phyloP scores from a whole-genome alignment of 2,888 invertebrate genomes.

The Atrina japonica region DNA sequence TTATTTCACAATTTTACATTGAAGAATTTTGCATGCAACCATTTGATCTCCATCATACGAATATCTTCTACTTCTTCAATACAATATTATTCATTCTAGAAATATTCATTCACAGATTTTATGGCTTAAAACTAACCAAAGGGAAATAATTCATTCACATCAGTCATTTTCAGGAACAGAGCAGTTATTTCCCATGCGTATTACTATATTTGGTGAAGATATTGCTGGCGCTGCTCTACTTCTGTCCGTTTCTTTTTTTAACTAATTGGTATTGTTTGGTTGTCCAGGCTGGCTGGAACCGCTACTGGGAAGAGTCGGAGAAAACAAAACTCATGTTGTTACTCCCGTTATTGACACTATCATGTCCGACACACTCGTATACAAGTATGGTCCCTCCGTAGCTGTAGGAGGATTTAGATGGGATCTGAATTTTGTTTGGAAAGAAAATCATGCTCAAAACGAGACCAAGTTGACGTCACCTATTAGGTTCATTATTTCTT shows the following conservation, averaged over 20 bases:
- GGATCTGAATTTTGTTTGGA: background rate
- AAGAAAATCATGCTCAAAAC: background rate
- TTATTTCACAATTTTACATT: no score
- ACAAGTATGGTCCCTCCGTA: background rate
- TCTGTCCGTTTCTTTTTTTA: no score
- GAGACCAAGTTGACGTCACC: background rate
- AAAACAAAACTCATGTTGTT: background rate
- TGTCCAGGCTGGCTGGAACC: slow-evolving; percentile 2
- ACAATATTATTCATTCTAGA: no score
- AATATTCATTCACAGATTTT: no score
- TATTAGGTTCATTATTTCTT: background rate
- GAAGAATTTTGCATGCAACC: no score
- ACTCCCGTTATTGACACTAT: background rate
- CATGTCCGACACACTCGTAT: background rate
- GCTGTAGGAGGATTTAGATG: background rate
- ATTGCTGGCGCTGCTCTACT: no score
- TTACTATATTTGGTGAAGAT: no score
- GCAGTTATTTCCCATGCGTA: background rate
- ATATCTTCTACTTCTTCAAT: no score
- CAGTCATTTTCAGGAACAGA: background rate
- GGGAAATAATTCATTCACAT: no score
- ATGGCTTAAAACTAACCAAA: no score
- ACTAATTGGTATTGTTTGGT: no score
- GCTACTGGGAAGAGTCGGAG: background rate
- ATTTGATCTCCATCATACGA: no score